A percentile compares a stretch with the other conserved stretches of the same genome.
Evolutionary conservation across 2,797 vertebrate genomes (phyloP).

Genomic region (Platalea minor): DNA sequence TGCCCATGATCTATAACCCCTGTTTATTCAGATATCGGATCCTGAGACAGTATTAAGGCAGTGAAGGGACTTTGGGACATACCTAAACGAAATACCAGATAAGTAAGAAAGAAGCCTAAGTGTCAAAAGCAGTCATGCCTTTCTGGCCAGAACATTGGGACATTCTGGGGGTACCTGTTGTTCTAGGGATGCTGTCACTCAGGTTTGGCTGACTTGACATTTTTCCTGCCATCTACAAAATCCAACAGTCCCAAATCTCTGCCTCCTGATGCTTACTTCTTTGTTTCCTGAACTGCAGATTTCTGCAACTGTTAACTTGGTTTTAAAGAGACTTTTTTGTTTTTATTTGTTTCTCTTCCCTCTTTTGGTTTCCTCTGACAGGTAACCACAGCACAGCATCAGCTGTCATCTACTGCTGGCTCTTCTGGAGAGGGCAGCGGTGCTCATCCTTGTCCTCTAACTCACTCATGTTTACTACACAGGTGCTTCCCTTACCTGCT

Average conservation of each 20-base stretch:
- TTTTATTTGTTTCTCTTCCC: background rate
- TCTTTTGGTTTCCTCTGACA: background rate
- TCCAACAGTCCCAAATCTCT: background rate
- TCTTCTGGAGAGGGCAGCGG: background rate
- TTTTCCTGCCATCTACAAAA: background rate
- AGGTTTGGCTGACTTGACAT: background rate
- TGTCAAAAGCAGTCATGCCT: background rate
- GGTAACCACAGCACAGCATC: too few relatives aligned
- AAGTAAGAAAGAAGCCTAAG: background rate
- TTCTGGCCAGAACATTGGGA: background rate
- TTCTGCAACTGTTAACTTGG: background rate
- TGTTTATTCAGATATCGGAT: background rate
- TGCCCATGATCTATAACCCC: background rate
- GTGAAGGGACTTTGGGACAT: background rate
- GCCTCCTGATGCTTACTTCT: background rate
- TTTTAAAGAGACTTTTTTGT: background rate
- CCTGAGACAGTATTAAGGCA: background rate
- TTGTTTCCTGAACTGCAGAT: background rate
- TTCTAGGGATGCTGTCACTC: fast-evolving
- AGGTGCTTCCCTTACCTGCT: background rate
- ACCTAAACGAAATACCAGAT: background rate
- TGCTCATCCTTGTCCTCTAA: background rate
- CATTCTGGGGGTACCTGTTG: background rate
- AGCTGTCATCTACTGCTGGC: background rate
- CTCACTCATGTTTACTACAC: background rate